Evolutionary conservation across 2,113 vertebrate species (phyloP), one percentile per base, ranked within the genome.

Genomic region (Cathartes aura): DNA sequence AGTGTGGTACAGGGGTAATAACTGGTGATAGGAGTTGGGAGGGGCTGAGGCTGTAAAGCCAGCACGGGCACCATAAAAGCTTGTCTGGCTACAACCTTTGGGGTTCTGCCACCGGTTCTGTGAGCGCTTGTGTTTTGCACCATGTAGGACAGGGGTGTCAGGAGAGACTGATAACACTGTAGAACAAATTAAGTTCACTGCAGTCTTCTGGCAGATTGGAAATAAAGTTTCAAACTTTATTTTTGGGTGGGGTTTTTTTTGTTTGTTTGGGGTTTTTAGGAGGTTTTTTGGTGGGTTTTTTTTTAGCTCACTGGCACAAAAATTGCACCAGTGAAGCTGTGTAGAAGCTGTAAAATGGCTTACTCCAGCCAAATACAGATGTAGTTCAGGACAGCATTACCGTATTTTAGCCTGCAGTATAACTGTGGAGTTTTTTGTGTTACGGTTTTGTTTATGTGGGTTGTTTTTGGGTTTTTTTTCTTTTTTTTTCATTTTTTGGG

Each of bases 61-160:
- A 30, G 42, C 23, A 2, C 16, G 52, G 64, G 12, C 40, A 13
- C 43, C 8, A 2, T 17, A 3, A 7, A 14, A 7, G 20, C 43
- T 38, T 52, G 18, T 45, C 38, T 1, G 2, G 12, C 29, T 60
- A 23, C 13, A 19, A 34, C 56, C 23, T 72, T 42, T 10, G 38
- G 50, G 62, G 27, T 80, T 67, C 64, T 64, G 36, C 32, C 7
- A 0, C 36, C 1, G 6, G 3, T 40, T 40, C 58, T 76, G 27
- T 8, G 13, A 45, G 19, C 0, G 0, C 32, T 70, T 4, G 1
- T 17, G 1, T 47, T 48, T 47, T 47, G 40, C 11, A 48, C 22
- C 7, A 0, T 5, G 15, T 15, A 48, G 45, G 32, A 29, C 8
- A 8, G 38, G 18, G 10, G 2, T 42, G 26, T 47, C 40, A 40